Conservation (phyloP, 1,140 invertebrate species). For the Nasonia vitripennis region DNA sequence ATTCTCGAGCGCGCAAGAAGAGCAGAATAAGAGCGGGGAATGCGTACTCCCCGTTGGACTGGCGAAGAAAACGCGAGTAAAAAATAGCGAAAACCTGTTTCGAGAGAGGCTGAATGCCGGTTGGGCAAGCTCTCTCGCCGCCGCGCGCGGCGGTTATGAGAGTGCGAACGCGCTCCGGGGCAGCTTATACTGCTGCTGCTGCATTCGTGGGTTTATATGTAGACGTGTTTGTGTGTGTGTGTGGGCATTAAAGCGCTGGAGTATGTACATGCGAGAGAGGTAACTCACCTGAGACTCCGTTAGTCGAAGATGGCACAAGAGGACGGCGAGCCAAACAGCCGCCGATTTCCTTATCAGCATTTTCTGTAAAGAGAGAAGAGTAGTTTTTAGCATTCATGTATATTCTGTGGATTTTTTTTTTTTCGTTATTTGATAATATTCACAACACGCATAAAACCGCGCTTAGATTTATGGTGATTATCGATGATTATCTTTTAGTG, state of each 20-base stretch:
- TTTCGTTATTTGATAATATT: neutral
- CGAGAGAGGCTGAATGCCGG: neutral
- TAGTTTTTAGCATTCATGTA: neutral
- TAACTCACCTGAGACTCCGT: constrained; percentile 74
- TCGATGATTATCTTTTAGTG: neutral
- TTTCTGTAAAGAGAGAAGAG: constrained; percentile 66
- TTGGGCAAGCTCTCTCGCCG: neutral
- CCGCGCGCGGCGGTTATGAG: neutral
- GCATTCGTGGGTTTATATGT: neutral
- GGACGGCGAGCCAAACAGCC: constrained; percentile 72
- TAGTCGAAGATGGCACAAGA: constrained; percentile 75
- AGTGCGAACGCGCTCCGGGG: constrained; percentile 28
- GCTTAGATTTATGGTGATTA: neutral
- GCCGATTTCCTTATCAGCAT: constrained; percentile 77
- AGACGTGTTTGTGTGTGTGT: neutral
- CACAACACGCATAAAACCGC: neutral
- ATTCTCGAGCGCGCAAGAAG: neutral
- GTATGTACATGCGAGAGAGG: neutral
- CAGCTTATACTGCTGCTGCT: neutral
- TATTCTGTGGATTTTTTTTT: too few relatives aligned
- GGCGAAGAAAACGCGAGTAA: constrained; percentile 38
- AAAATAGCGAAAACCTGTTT: constrained; percentile 51
- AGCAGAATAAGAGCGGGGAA: neutral
- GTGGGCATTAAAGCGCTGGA: neutral
- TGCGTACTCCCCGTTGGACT: neutral